Evolutionary conservation across 2,113 vertebrate species (phyloP).

Genomic region (Rynchops niger): DNA sequence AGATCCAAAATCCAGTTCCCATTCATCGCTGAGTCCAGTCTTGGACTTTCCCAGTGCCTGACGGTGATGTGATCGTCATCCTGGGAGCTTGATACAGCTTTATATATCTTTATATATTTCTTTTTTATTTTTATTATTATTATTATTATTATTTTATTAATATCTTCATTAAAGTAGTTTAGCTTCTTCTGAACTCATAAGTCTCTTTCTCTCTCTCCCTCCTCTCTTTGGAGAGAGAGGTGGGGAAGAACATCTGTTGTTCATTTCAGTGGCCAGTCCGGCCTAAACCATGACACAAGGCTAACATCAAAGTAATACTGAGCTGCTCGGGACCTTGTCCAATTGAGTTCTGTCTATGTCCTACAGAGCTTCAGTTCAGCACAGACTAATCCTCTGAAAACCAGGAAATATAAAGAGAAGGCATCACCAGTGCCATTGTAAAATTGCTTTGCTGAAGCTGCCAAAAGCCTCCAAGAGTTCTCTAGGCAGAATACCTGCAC

Average conservation of each 20-base stretch:
- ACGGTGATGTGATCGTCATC: neutral
- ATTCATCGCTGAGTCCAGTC: neutral
- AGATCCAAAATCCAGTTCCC: neutral
- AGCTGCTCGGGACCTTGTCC: neutral
- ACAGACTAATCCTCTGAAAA: neutral
- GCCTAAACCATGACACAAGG: neutral
- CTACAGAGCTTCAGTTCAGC: neutral
- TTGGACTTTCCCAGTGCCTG: neutral
- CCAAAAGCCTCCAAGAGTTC: neutral
- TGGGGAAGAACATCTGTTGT: neutral
- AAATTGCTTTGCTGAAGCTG: neutral
- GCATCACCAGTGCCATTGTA: neutral
- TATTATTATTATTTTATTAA: neutral
- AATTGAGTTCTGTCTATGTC: neutral
- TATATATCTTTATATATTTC: neutral
- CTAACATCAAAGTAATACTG: neutral
- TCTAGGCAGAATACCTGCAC: neutral
- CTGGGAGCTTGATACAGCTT: neutral
- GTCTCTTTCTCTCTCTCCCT: neutral
- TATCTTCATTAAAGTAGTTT: neutral
- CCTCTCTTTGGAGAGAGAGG: neutral
- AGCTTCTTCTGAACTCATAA: neutral
- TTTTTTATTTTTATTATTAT: neutral
- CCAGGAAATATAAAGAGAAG: neutral
- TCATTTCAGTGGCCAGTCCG: neutral